A percentile compares a stretch with the other conserved stretches of the same genome.
Evolutionary conservation across 2,113 vertebrate genomes (phyloP).

Genomic region (Rhadina sibilatrix): DNA sequence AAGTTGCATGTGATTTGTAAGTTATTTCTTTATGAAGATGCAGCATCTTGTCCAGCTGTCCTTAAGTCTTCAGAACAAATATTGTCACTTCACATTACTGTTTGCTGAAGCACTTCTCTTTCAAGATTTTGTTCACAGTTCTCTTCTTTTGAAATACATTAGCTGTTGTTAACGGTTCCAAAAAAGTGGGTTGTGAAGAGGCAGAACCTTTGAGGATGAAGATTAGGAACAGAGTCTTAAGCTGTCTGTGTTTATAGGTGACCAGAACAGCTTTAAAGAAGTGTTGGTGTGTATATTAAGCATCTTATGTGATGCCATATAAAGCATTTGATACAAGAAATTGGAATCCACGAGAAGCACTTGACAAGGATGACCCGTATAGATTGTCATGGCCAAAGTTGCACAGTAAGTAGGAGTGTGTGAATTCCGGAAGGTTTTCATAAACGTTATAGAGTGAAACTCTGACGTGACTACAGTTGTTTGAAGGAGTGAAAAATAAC

Average conservation of each 20-base stretch:
- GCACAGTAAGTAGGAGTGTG: not conserved
- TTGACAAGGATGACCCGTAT: not conserved
- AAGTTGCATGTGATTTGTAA: not conserved
- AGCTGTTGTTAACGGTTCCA: not conserved
- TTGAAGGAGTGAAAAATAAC: not conserved
- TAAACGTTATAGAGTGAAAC: not conserved
- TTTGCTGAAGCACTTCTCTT: not conserved
- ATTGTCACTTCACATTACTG: not conserved
- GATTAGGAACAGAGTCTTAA: not conserved
- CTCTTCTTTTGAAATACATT: not conserved
- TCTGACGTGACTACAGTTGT: not conserved
- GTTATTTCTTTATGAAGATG: not conserved
- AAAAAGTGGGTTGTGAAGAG: not conserved
- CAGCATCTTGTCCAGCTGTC: not conserved
- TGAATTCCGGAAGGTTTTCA: not conserved
- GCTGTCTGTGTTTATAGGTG: not conserved
- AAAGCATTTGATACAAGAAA: not conserved
- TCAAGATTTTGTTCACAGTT: not conserved
- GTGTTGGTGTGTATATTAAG: not conserved
- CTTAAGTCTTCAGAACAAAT: not conserved
- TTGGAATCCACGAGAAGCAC: not conserved
- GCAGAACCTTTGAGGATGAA: not conserved
- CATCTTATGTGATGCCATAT: not conserved
- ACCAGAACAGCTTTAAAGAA: not conserved
- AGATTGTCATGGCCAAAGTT: not conserved